Base-by-base conservation (phyloP, 2,888 invertebrate genomes). In the Microplitis deprimator region DNA sequence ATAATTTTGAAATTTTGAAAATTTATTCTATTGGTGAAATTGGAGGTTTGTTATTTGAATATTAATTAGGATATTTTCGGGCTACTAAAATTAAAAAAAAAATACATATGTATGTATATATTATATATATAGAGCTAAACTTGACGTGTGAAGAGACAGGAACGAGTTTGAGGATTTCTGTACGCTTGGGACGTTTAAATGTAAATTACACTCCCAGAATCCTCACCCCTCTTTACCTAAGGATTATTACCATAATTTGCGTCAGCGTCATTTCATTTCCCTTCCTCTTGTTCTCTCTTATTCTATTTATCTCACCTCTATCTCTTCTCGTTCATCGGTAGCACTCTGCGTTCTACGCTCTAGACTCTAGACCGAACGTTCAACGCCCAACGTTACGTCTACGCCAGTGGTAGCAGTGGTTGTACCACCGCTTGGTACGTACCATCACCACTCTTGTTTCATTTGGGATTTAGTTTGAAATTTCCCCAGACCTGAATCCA, bases 171-270 rank as follows among this genome's bases (percentile, higher is more conserved):
- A 65, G 50, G 59, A 73, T 67, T 67, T 65, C 67, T 5, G 38
- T 17, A 20, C 73, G 50, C 61, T 41, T 38, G 67, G 67, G 59
- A 69, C 75, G 75, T 75, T 75, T 75, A 75, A 75, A 75, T 75
- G 75, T 70, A 70, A 75, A 75, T 75, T 75, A 70, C 69, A 64
- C 69, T 40, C 62, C 29, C 64, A 40, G 39, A 39, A 13, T 68
- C 41, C 41, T 65, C 41, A 60, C 65, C 65, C 41, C 50, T 67
- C 39, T 67, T 41, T 61, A 40, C 62, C 6, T 41, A 62, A 62
- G 16, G 70, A 70, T 75, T 70, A 75, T 75, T 75, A 75, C 70
- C 75, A 75, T 75, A 75, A 75, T 75, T 75, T 68, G 50, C 64
- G 75, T 64, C 64, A 75, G 59, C 70, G 62, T 75, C 59, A 64